Evolutionary conservation across 1,140 invertebrate species (phyloP), one percentile per base, ranked within the genome.

Genomic region (Lepidurus apus): DNA sequence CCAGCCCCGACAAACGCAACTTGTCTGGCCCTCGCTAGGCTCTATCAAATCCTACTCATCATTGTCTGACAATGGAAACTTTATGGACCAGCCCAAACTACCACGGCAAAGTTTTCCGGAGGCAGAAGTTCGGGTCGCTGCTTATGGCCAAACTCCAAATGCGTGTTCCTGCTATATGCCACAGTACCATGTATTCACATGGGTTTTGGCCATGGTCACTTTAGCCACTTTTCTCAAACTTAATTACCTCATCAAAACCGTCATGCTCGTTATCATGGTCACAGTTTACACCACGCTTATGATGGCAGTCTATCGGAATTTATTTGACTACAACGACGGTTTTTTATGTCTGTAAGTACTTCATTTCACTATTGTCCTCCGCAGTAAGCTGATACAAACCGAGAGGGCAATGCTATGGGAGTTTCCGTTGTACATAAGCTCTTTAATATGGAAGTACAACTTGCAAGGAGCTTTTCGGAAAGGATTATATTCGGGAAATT

Each of bases 131-230:
- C 0, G 74, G 24, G 24, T 13, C n/a, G 74, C 10, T n/a, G 17
- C 65, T 73, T 75, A 17, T 42, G 74, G 24, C 13, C 74, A 13
- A 13, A 9, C 42, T 73, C 24, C 42, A 53, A 75, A 42, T 45
- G 44, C 21, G 42, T n/a, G 17, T 24, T 24, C 85, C 77, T 93
- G 91, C 79, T 86, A 88, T 42, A 88, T 90, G 80, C 93, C 93
- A 0, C 94, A 97, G 84, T 97, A 97, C 83, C 91, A 96, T 10
- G 92, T 97, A 1, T 95, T 95, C 84, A 95, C 94, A 0, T 97
- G 95, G 93, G 92, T 97, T 34, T 86, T 98, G n/a, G 95, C 93
- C 79, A 88, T 98, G 47, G 92, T 97, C 0, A 93, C 94, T 0
- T 86, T 96, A 78, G 94, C 95, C 1, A 93, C 95, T 0, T 95